A percentile compares a stretch with the other conserved stretches of the same genome.
Evolutionary conservation across 2,888 invertebrate species (phyloP).

Genomic region (Agrotis clavis): DNA sequence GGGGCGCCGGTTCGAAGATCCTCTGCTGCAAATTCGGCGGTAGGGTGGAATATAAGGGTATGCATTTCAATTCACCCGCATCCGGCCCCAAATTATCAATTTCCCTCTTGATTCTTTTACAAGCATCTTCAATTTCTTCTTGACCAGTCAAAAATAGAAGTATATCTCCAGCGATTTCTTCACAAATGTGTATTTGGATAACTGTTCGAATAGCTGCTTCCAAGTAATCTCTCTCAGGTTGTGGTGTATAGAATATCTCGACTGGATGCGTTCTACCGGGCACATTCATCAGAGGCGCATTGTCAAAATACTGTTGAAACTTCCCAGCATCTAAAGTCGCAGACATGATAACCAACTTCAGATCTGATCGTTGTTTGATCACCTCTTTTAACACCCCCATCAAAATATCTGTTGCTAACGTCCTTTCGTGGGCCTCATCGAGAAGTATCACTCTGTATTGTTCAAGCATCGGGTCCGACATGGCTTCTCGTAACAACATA

Average conservation of each 20-base stretch:
- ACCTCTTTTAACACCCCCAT: constrained; percentile 99
- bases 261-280: constrained; percentile 93
- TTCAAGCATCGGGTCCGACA: constrained; percentile 99
- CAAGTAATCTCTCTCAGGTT: constrained; percentile 98
- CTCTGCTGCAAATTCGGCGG: constrained; percentile 99
- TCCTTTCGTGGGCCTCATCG: constrained; percentile 99
- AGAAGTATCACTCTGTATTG: constrained; percentile 98
- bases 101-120: constrained; percentile 98
- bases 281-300: constrained; percentile 99
- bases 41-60: constrained; percentile 99
- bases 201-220: constrained; percentile 99
- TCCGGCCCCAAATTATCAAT: constrained; percentile 98
- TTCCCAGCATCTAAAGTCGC: constrained; percentile 99
- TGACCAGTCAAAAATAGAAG: constrained; percentile 96
- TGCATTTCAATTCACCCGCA: constrained; percentile 99
- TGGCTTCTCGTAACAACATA: constrained; percentile 99
- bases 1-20: constrained; percentile 99
- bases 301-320: constrained; percentile 99
- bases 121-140: constrained; percentile 99
- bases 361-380: constrained; percentile 96
- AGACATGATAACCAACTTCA: constrained; percentile 99
- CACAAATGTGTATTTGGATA: constrained; percentile 98
- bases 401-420: constrained; percentile 99
- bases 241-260: constrained; percentile 99
- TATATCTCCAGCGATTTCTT: constrained; percentile 97